Evolutionary conservation across 2,797 vertebrate genomes (phyloP).

Genomic region (Neomorphus geoffroyi): DNA sequence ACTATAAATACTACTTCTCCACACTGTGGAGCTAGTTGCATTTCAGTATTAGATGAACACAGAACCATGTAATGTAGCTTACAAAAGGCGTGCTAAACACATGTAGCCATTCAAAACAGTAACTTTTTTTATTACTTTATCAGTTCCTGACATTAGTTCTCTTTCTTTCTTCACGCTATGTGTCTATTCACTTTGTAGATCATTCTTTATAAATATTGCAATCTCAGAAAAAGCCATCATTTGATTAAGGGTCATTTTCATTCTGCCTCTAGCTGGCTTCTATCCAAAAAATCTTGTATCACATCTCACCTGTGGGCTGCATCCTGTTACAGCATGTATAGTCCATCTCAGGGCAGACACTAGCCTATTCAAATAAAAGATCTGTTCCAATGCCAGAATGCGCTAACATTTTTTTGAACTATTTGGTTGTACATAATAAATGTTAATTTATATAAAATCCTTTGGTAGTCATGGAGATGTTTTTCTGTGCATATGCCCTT

Average conservation of each 20-base stretch:
- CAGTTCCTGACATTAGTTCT: neutral
- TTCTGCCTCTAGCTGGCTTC: neutral
- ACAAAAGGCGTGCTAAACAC: neutral
- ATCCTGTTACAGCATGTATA: neutral
- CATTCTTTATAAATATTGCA: neutral
- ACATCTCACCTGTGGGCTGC: neutral
- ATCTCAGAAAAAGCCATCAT: neutral
- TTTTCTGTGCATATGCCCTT: neutral
- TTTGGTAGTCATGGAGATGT: neutral
- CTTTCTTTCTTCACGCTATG: neutral
- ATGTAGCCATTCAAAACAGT: neutral
- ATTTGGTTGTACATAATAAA: neutral
- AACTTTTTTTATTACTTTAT: neutral
- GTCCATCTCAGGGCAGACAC: neutral
- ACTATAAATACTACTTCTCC: neutral
- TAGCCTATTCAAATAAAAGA: neutral
- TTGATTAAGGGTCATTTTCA: neutral
- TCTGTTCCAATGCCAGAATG: neutral
- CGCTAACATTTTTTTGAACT: neutral
- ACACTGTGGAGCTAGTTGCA: neutral
- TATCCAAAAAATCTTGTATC: neutral
- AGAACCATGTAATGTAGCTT: neutral
- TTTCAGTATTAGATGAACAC: neutral
- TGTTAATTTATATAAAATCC: neutral
- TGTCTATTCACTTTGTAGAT: neutral